Percentiles rank a stretch among this genome's conserved stretches.
These are phyloP conservation scores for Craterocephalus amniculus DNA, from an alignment of 2,797 vertebrate genomes.

Conservation along the genomic window DNA sequence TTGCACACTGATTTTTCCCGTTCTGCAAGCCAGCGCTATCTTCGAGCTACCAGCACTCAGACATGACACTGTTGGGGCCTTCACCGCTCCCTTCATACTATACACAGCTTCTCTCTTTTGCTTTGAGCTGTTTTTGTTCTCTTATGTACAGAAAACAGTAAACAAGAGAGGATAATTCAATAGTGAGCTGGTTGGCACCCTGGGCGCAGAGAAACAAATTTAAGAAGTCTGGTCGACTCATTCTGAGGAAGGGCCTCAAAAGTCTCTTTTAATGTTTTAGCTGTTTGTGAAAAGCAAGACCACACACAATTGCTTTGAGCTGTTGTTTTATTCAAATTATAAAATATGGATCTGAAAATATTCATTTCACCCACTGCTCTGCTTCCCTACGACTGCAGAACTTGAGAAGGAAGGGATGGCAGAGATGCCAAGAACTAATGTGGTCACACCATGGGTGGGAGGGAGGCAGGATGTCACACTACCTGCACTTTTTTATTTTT, in stretches of 20 bases:
- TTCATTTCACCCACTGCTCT: constrained; percentile 7
- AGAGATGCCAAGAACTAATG: constrained; percentile 44
- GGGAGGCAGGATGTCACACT: constrained; percentile 46
- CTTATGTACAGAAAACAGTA: constrained; percentile 65
- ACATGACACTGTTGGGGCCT: constrained; percentile 56
- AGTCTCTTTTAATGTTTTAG: constrained; percentile 35
- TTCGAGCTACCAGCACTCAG: constrained; percentile 63
- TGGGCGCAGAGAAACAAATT: constrained; percentile 58
- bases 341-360: constrained; percentile 25
- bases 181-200: constrained; percentile 54
- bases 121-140: constrained; percentile 75
- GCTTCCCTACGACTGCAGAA: constrained; percentile 15
- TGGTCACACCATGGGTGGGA: constrained; percentile 44
- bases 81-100: constrained; percentile 58
- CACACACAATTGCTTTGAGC: constrained; percentile 45
- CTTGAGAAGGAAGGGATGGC: constrained; percentile 2
- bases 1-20: constrained; percentile 41
- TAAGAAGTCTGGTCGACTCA: constrained; percentile 39
- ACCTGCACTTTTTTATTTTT: constrained; percentile 22
- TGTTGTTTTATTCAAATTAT: constrained; percentile 55
- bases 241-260: constrained; percentile 44
- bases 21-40: constrained; percentile 51
- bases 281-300: constrained; percentile 35
- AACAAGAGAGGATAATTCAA: constrained; percentile 71
- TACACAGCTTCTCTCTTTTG: constrained; percentile 57